phyloP scores from a whole-genome alignment of 1,140 invertebrate species.

The Orchestia grillus region DNA sequence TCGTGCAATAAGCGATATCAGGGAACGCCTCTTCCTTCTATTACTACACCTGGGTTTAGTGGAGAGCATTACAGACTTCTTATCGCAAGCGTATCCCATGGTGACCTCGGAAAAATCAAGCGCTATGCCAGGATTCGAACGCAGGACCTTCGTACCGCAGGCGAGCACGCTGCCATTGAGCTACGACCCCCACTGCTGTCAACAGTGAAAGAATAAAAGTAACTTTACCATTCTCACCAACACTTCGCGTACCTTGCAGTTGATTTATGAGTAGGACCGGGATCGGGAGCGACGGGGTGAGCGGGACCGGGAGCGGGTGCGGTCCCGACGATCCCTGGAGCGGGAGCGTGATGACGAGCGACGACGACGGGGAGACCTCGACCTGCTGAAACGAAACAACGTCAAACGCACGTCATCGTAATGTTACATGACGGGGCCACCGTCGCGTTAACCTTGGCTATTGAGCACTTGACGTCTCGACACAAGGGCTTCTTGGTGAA shows the following conservation, averaged over 20 bases:
- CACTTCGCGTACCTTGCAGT: not conserved
- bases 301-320: conserved; percentile 6
- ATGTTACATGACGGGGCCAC: not conserved
- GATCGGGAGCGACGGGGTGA: not conserved
- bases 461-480: too few species aligned
- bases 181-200: not conserved
- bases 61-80: too few species aligned
- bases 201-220: not conserved
- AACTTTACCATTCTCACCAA: not conserved
- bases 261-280: not conserved
- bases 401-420: not conserved
- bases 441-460: too few species aligned
- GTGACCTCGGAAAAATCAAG: not conserved
- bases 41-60: too few species aligned
- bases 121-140: not conserved
- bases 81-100: too few species aligned
- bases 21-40: too few species aligned
- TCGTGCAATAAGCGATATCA: too few species aligned
- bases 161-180: not conserved
- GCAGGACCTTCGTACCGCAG: not conserved
- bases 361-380: not conserved
- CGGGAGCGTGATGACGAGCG: not conserved
- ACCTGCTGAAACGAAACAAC: not conserved
- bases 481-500: too few species aligned
- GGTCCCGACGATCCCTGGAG: conserved; percentile 17